Conservation (phyloP, 2,113 vertebrate genomes). For the Cynoglossus semilaevis region DNA sequence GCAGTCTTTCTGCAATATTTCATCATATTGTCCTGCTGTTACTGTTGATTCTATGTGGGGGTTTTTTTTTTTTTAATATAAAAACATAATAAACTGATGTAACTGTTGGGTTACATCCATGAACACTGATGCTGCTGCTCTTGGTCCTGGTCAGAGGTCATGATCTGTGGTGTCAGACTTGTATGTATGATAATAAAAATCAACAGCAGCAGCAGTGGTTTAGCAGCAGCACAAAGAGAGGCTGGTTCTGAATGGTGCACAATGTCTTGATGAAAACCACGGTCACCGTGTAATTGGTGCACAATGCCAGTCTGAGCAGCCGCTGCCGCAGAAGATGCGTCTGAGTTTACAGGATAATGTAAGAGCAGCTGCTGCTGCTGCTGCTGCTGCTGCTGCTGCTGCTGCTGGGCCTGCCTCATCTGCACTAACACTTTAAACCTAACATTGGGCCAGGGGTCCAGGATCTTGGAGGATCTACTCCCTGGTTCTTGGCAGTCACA, state of each 20-base stretch:
- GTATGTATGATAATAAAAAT: constrained; percentile 8
- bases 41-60: too few relatives aligned
- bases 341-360: constrained; percentile 53
- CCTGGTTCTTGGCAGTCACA: too few relatives aligned
- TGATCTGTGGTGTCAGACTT: constrained; percentile 11
- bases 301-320: constrained; percentile 43
- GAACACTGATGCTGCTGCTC: too few relatives aligned
- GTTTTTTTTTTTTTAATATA: too few relatives aligned
- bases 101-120: too few relatives aligned
- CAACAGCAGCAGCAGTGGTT: constrained; percentile 12
- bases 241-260: constrained; percentile 33
- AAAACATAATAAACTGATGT: too few relatives aligned
- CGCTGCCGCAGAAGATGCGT: constrained; percentile 38
- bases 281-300: constrained; percentile 31
- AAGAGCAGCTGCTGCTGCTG: constrained; percentile 52
- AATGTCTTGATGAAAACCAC: constrained; percentile 48
- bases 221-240: constrained; percentile 44
- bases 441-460: not conserved
- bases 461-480: not conserved
- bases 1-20: not conserved
- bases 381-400: constrained; percentile 11
- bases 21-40: too few relatives aligned
- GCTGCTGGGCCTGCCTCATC: constrained; percentile 41
- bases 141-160: too few relatives aligned
- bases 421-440: constrained; percentile 9